Evolutionary conservation across 2,888 invertebrate species (phyloP), one percentile per base, ranked within the genome.

Genomic region (Polylopha cassiicola): DNA sequence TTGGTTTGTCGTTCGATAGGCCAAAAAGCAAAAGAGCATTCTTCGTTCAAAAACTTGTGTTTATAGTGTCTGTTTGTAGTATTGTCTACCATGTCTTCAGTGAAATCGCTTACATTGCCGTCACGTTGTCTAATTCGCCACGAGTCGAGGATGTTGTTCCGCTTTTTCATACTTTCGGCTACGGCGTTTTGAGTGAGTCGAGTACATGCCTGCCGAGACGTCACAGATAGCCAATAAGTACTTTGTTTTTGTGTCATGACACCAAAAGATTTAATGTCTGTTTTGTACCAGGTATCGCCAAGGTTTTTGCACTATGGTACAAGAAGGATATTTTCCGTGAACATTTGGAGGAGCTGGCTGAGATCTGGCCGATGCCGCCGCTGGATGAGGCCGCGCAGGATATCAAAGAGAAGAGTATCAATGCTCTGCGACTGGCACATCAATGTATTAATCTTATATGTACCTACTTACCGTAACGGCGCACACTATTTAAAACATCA

Each of bases 101-200:
- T 65, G 85, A 84, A 61, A 59, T 80, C 44, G 65, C 56, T 47
- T 73, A 65, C 61, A 84, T 84, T 47, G 64, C 61, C 29, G 61
- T 81, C 58, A 76, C 76, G 50, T 66, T 82, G 57, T 60, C 69
- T 18, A 70, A 73, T 61, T 75, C 81, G 46, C 81, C 84, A 51
- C 66, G 68, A 55, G 72, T 85, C 26, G 82, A 85, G 61, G 73
- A 81, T 47, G 76, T 82, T 45, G 81, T 85, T 44, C 82, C 81
- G 51, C 70, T 81, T 59, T 75, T 84, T 43, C 84, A 84, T 52
- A 78, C 77, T 48, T 76, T 80, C 55, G 84, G 82, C 44, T 85
- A 82, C 58, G 82, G 81, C 38, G 61, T 68, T 55, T 67, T 84
- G 57, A 77, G 84, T 84, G 63, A 77, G 80, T 34, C 20, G 30